phyloP scores from a whole-genome alignment of 2,888 invertebrate genomes.

The Monochamus alternatus region DNA sequence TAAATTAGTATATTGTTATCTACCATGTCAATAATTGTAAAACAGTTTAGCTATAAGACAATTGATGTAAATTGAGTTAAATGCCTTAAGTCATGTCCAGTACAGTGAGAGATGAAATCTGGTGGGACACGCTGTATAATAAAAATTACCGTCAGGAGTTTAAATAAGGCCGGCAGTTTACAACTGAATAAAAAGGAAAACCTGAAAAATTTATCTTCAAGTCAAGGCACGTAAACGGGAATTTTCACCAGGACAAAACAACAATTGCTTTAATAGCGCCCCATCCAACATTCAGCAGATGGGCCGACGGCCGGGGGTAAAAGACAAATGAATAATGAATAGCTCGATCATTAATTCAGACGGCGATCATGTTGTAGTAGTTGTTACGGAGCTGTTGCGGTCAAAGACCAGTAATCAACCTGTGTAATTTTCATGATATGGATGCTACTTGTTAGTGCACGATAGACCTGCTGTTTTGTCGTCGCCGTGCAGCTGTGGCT shows the following conservation, averaged over 20 bases:
- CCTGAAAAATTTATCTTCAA: background rate
- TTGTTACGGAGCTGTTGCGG: conserved; percentile 63
- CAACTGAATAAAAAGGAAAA: background rate
- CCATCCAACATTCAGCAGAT: conserved; percentile 37
- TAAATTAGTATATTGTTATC: too few species aligned
- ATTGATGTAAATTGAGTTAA: too few species aligned
- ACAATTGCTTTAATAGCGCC: conserved; percentile 44
- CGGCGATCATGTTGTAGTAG: conserved; percentile 58
- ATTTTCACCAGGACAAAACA: conserved; percentile 41
- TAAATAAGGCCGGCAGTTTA: too few species aligned
- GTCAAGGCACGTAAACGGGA: conserved; percentile 13
- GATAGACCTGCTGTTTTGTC: conserved; percentile 44
- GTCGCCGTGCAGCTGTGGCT: conserved; percentile 47
- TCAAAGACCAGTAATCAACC: conserved; percentile 62
- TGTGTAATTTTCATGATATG: conserved; percentile 57
- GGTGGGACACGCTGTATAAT: too few species aligned
- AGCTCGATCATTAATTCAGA: conserved; percentile 53
- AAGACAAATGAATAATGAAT: conserved; percentile 46
- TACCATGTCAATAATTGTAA: too few species aligned
- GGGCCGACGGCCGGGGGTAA: conserved; percentile 40
- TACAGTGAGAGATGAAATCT: too few species aligned
- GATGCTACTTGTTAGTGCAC: conserved; percentile 51
- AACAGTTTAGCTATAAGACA: too few species aligned
- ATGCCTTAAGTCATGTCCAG: too few species aligned
- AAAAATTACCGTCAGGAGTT: too few species aligned